Conservation (phyloP, 2,113 vertebrate species). For the Anolis sagrei region DNA sequence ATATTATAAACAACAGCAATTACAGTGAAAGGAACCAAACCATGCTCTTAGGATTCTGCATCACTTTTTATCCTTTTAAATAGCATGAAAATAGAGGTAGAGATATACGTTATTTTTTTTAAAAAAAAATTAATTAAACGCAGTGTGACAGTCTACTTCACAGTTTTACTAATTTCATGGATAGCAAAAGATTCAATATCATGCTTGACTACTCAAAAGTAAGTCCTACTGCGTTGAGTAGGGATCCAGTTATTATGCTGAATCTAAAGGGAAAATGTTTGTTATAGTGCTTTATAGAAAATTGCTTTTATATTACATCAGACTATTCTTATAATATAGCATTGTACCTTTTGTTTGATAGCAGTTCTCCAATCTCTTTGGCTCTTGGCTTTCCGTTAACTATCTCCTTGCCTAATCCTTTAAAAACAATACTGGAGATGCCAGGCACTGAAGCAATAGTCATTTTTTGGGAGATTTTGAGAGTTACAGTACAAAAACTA, state of each 20-base stretch:
- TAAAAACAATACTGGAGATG: too few relatives aligned
- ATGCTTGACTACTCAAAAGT: neutral
- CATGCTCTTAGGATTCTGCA: neutral
- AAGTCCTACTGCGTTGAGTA: neutral
- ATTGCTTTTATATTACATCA: neutral
- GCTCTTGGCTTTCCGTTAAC: neutral
- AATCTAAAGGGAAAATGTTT: neutral
- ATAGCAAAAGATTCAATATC: neutral
- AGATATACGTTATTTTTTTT: neutral
- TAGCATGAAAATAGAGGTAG: neutral
- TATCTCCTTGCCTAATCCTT: too few relatives aligned
- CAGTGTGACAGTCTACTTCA: neutral
- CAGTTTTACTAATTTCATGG: neutral
- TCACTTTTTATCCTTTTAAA: neutral
- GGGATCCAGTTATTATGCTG: neutral
- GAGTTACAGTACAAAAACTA: neutral
- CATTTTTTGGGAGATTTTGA: neutral
- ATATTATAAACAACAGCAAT: neutral
- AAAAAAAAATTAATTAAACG: neutral
- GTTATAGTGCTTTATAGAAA: neutral
- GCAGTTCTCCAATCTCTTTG: neutral
- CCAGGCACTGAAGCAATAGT: too few relatives aligned
- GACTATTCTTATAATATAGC: neutral
- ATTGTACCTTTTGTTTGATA: neutral
- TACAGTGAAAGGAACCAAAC: neutral